Percentiles rank a stretch among this genome's conserved stretches.
These are phyloP conservation scores for Drosophila yooni DNA, from an alignment of 2,888 invertebrate genomes.

Conservation along the genomic window DNA sequence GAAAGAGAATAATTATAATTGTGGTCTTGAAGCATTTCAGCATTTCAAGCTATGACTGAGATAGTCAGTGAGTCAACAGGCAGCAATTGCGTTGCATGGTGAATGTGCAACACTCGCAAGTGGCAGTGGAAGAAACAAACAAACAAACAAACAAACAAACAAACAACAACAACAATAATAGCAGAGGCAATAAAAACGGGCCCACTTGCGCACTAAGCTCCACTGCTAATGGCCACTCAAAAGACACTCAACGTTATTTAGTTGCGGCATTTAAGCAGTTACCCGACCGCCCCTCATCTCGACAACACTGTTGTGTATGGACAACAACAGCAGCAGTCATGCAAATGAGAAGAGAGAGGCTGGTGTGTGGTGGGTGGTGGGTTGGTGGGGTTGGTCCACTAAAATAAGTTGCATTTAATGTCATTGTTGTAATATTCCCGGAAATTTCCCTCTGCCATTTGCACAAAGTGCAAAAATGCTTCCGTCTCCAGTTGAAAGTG, in stretches of 20 bases:
- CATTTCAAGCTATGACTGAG: not conserved
- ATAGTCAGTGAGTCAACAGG: not conserved
- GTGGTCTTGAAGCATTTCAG: not conserved
- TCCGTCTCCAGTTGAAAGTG: slow-evolving; percentile 65
- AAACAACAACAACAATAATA: slow-evolving; percentile 22
- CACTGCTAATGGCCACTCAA: slow-evolving; percentile 78
- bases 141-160: not conserved
- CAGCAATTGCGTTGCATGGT: slow-evolving; percentile 8
- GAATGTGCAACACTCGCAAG: slow-evolving; percentile 23
- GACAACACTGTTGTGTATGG: slow-evolving; percentile 56
- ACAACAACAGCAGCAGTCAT: slow-evolving; percentile 50
- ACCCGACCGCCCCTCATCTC: not conserved
- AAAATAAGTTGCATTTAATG: slow-evolving; percentile 80
- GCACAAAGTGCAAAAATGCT: slow-evolving; percentile 76
- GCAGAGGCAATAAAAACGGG: slow-evolving; percentile 47
- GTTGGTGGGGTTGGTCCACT: slow-evolving; percentile 18
- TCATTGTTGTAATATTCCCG: slow-evolving; percentile 75
- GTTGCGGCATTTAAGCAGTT: slow-evolving; percentile 75
- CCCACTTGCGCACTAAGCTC: slow-evolving; percentile 66
- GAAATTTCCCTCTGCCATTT: slow-evolving; percentile 67
- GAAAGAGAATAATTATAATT: not conserved
- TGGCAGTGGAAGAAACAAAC: slow-evolving; percentile 6
- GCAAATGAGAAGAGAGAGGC: slow-evolving; percentile 57
- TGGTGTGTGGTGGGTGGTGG: not conserved
- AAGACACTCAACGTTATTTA: slow-evolving; percentile 79